Evolutionary conservation across 2,888 invertebrate species (phyloP), one percentile per base, ranked within the genome.

Genomic region (Anorthoa munda): DNA sequence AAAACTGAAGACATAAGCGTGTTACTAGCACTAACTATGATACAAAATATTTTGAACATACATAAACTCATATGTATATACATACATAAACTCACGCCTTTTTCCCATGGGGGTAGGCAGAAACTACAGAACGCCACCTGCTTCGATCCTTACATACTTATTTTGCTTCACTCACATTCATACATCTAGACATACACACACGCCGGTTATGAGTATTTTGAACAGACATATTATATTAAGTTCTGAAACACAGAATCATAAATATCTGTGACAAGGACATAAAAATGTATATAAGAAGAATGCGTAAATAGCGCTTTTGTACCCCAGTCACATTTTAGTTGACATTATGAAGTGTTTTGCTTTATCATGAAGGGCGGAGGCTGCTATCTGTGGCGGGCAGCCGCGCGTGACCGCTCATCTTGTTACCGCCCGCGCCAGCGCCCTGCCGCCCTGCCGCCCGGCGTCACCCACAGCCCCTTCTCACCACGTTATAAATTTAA

Each of bases 391-490:
- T 80, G 84, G 82, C 81, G 80, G 84, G 81, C 94, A 93, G 92
- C 74, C 90, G 93, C 91, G 92, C 95, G 95, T 95, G 94, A 92
- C 94, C 92, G 91, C 91, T 92, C 95, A 95, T 95, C 94, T 94
- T 92, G 90, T 94, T 93, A 93, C 88, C 85, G 84, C 83, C 86
- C 79, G 81, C 80, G 85, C 85, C 72, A 72, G 63, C 58, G 66
- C 55, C 66, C 21, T 53, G 69, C 59, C 66, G 26, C 68, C 74
- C 70, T 73, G 21, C 74, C 77, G 68, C 79, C 81, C 81, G 67
- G 74, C 79, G 75, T 80, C 83, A 73, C 64, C 83, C 86, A 60
- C 76, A 66, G 66, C 66, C 82, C 75, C 77, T 74, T 74, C 80
- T 83, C 83, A 74, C 77, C 86, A 79, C 89, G 88, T 90, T 89